A percentile compares a stretch with the other conserved stretches of the same genome.
phyloP scores from a whole-genome alignment of 1,140 invertebrate genomes.

The Cotesia vestalis region DNA sequence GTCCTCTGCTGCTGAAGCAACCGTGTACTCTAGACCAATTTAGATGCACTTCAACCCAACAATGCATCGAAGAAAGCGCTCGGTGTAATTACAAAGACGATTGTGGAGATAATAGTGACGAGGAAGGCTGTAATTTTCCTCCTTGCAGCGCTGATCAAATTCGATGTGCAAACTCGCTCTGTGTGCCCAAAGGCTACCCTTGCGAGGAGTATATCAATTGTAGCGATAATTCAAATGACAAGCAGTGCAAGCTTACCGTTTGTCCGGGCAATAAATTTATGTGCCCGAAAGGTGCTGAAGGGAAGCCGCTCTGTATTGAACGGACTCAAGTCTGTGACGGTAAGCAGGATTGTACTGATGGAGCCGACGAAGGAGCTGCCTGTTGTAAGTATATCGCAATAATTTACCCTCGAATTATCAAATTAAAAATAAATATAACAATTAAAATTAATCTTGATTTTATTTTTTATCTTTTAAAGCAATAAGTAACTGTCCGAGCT shows the following conservation, averaged over 20 bases:
- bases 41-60: constrained; percentile 82
- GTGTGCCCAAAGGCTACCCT: constrained; percentile 85
- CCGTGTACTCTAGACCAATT: constrained; percentile 87
- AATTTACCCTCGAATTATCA: neutral
- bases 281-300: constrained; percentile 80
- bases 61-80: constrained; percentile 81
- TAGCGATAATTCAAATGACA: constrained; percentile 87
- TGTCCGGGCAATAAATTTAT: constrained; percentile 93
- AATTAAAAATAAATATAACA: constrained; percentile 6
- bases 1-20: constrained; percentile 59
- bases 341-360: constrained; percentile 87
- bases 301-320: constrained; percentile 86
- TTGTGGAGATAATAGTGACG: constrained; percentile 90
- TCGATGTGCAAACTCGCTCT: constrained; percentile 90
- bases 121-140: constrained; percentile 87
- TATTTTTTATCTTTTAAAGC: constrained; percentile 67
- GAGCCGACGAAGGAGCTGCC: constrained; percentile 86
- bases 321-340: constrained; percentile 89
- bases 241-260: constrained; percentile 86
- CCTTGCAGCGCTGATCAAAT: constrained; percentile 91
- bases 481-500: constrained; percentile 75
- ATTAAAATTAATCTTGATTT: neutral
- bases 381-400: constrained; percentile 78
- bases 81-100: constrained; percentile 92
- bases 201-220: constrained; percentile 88